Base-by-base conservation (phyloP, 1,140 invertebrate genomes). In the Drosophila serrata region DNA sequence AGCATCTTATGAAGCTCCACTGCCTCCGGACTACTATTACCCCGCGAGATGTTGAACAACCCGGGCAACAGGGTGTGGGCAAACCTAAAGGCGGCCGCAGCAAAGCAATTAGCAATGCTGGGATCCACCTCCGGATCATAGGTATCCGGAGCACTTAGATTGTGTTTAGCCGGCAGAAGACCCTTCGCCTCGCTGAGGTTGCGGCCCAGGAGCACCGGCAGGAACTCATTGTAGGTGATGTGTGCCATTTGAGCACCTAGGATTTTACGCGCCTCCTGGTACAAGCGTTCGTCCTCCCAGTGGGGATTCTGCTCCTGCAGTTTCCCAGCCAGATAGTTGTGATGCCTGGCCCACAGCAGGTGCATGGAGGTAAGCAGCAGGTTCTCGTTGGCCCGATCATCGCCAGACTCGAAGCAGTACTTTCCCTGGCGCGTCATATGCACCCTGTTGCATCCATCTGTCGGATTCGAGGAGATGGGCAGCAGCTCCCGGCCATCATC, bases 81-180 rank as follows among this genome's bases (percentile, higher is more conserved):
- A 90, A 99, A 99, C 60, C 98, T 93, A 85, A 97, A 98, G 1
- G 96, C 98, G 4, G 98, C 96, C 0, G 97, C 94, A 0, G 98
- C 96, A 94, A 99, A 99, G 81, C 95, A 95, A 93, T 99, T 99
- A 2, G 97, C 95, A 58, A 99, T 95, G 0, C 95, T 94, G 0
- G 98, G 95, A 93, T 99, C 95, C 6, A 97, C 93, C 7, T 93
- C 92, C 0, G 95, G 92, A 75, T 98, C 94, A 91, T 98, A 98
- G 1, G 94, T 94, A 7, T 93, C 92, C 11, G 93, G 90, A 3
- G 74, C 81, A 57, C 75, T 46, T 0, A 81, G 73, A 33, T 90
- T 65, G 3, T 78, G 27, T 2, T 55, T 78, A 13, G 94, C 92
- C 0, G 95, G 94, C 45, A 94, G 94, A 43, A 98, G 82, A n/a